These are phyloP conservation scores for Chaetodon trifascialis DNA, from an alignment of 2,113 vertebrate species.

Conservation along the genomic window DNA sequence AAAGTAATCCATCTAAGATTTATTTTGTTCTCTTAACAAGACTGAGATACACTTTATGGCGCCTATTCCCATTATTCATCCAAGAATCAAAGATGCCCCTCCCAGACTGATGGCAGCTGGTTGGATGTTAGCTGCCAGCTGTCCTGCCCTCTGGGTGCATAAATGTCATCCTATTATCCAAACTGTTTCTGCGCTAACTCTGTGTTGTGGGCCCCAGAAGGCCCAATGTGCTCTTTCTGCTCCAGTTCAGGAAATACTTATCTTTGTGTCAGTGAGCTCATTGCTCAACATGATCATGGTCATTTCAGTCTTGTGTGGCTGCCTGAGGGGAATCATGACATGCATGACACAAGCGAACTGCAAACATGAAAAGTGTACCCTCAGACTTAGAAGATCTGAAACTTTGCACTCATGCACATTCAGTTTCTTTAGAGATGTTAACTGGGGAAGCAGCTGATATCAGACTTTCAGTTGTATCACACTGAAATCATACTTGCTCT, in stretches of 20 bases:
- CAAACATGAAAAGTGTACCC: neutral
- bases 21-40: constrained; percentile 4
- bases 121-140: constrained; percentile 11
- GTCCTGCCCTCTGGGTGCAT: neutral
- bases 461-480: no score
- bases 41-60: constrained; percentile 7
- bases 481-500: no score
- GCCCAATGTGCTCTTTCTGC: neutral
- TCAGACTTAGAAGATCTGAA: neutral
- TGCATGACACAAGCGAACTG: neutral
- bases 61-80: neutral
- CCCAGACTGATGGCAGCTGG: constrained; percentile 14
- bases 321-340: neutral
- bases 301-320: neutral
- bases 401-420: neutral
- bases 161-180: constrained; percentile 26
- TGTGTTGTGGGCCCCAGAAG: constrained; percentile 22
- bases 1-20: neutral
- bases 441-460: no score
- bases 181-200: constrained; percentile 21
- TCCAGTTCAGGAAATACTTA: constrained; percentile 36
- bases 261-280: constrained; percentile 22
- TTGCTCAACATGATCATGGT: constrained; percentile 3
- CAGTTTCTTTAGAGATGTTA: no score
- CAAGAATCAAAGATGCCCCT: constrained; percentile 8